Base-by-base conservation (phyloP, 1,140 invertebrate species). In the Zophobas atratus region DNA sequence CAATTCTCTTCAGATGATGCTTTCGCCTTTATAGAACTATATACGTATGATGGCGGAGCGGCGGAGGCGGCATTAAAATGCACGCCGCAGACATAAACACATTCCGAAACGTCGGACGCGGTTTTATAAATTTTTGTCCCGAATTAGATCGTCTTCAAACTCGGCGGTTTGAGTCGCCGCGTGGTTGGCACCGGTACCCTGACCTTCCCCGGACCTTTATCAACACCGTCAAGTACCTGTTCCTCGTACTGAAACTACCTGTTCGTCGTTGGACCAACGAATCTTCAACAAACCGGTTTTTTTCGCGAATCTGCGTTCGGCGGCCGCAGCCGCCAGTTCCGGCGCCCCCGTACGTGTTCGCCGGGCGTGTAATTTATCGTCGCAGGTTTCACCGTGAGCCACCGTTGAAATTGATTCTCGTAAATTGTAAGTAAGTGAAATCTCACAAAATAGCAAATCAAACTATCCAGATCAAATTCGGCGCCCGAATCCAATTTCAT, bases 371-470 rank as follows among this genome's bases (percentile, higher is more conserved):
- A 77, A 82, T 82, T 77, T 82, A 82, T 80, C 80, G 77, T 72
- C 60, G 60, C 76, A 78, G 73, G 70, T 80, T 79, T 75, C 80
- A 74, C 36, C 71, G 72, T 75, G 75, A 55, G 73, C 67, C 75
- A 57, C 70, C 74, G 78, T 67, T 76, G 73, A 77, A 81, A 82
- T 81, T 82, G 81, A 81, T 82, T 82, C 79, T 79, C 79, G 78
- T 81, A 82, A 81, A 82, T 82, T 82, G 80, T 81, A 80, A 82
- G 76, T 80, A 80, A 80, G 73, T 80, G 72, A 80, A 78, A 75
- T 77, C 78, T 78, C 57, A 76, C 78, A 81, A 80, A 81, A 81
- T 81, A 78, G 78, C 76, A 76, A 81, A 79, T 81, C 78, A 81
- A 81, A 79, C 80, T 81, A 79, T 75, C 76, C 77, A 33, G 73